Evolutionary conservation across 1,140 invertebrate species (phyloP).

Genomic region (Gonatopus flavifemur): DNA sequence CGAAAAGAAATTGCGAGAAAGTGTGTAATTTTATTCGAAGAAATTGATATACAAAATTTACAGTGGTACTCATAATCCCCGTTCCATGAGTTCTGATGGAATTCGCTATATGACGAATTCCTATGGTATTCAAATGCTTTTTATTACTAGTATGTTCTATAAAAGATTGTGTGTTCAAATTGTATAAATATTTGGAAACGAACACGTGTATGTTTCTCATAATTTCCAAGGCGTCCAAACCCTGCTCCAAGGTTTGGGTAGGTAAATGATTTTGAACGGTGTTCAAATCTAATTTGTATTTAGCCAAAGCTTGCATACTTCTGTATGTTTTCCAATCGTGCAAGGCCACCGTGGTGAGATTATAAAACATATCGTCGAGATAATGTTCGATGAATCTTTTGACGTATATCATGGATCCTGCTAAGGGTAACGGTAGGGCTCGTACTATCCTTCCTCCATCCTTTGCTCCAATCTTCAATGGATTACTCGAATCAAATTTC

Average conservation of each 20-base stretch:
- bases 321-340: constrained; percentile 98
- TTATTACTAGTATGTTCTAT: constrained; percentile 89
- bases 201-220: constrained; percentile 97
- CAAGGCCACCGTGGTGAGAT: constrained; percentile 93
- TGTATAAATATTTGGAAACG: constrained; percentile 92
- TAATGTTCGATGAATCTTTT: constrained; percentile 79
- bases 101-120: constrained; percentile 94
- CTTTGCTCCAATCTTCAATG: constrained; percentile 64
- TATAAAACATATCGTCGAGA: constrained; percentile 94
- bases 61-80: constrained; percentile 96
- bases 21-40: constrained; percentile 90
- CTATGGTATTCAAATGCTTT: constrained; percentile 95
- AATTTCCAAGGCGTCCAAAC: constrained; percentile 96
- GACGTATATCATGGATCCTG: constrained; percentile 35
- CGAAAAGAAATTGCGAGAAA: constrained; percentile 97
- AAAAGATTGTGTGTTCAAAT: constrained; percentile 97
- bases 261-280: constrained; percentile 91
- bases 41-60: constrained; percentile 97
- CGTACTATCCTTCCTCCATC: constrained; percentile 43
- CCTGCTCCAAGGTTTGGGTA: constrained; percentile 95
- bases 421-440: constrained; percentile 35
- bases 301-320: constrained; percentile 92
- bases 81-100: constrained; percentile 97
- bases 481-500: constrained; percentile 78
- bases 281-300: constrained; percentile 79